phyloP scores from a whole-genome alignment of 2,797 vertebrate species.

The Cirrhinus molitorella region DNA sequence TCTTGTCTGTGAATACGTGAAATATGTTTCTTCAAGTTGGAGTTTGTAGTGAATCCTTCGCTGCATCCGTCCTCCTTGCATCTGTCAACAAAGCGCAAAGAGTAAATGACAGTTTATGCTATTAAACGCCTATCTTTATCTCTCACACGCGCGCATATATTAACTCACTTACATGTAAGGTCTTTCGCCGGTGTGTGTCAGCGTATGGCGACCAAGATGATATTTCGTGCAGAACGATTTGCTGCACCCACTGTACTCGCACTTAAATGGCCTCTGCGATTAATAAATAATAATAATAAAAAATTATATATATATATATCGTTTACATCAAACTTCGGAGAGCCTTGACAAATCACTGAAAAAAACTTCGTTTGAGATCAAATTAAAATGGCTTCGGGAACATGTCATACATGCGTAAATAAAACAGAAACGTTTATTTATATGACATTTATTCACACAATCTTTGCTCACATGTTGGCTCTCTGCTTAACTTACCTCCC shows the following conservation, averaged over 20 bases:
- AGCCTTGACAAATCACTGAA: background rate
- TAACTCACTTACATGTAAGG: constrained; percentile 76
- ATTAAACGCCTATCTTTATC: background rate
- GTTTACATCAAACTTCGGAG: too few relatives aligned
- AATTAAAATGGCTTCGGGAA: too few relatives aligned
- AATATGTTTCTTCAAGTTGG: constrained; percentile 85
- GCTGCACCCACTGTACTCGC: constrained; percentile 78
- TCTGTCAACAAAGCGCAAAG: constrained; percentile 55
- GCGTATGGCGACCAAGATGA: constrained; percentile 84
- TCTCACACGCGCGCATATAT: too few relatives aligned
- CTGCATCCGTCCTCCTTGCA: constrained; percentile 66
- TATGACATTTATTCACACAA: background rate
- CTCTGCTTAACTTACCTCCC: constrained; percentile 73
- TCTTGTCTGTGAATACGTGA: constrained; percentile 79
- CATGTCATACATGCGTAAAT: background rate
- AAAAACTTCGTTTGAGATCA: too few relatives aligned
- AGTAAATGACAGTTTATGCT: background rate
- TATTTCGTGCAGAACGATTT: constrained; percentile 85
- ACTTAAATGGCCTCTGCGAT: constrained; percentile 81
- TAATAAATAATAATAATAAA: background rate
- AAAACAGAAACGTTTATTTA: background rate
- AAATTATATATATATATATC: too few relatives aligned
- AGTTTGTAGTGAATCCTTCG: constrained; percentile 84
- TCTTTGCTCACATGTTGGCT: background rate
- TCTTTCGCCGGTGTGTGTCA: constrained; percentile 85